Percentiles rank a stretch among this genome's conserved stretches.
phyloP scores from a whole-genome alignment of 2,797 vertebrate species.

The Trachurus trachurus region DNA sequence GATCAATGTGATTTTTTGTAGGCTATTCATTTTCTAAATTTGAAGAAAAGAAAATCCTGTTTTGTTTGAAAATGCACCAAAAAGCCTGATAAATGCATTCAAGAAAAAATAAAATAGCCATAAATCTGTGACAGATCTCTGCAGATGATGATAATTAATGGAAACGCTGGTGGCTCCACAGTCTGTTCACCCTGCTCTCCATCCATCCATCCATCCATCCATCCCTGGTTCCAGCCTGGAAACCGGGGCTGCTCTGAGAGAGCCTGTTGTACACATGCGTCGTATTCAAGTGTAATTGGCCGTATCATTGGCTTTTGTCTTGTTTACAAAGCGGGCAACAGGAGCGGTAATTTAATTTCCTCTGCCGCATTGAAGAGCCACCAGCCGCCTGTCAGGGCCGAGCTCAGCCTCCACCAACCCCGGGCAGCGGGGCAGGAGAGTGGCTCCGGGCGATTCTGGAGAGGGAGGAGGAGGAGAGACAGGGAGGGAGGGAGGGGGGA shows the following conservation, averaged over 20 bases:
- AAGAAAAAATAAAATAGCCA: too few relatives aligned
- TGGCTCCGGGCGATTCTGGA: conserved; percentile 66
- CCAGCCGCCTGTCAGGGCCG: conserved; percentile 81
- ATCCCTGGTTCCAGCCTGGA: not conserved
- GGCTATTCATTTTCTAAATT: too few relatives aligned
- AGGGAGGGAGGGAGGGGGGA: conserved; percentile 1
- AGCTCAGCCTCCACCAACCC: conserved; percentile 64
- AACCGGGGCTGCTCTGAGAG: conserved; percentile 21
- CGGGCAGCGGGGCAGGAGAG: conserved; percentile 68
- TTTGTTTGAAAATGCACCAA: not conserved
- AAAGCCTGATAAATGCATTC: too few relatives aligned
- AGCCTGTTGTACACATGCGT: conserved; percentile 69
- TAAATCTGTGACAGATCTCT: not conserved
- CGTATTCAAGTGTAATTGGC: conserved; percentile 84
- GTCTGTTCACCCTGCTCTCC: not conserved
- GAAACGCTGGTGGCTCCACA: not conserved
- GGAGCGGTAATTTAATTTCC: conserved; percentile 88
- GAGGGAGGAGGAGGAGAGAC: conserved; percentile 24
- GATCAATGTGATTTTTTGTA: not conserved
- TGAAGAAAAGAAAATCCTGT: not conserved
- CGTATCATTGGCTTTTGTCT: conserved; percentile 89
- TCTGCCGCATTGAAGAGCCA: conserved; percentile 82
- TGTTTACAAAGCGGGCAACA: conserved; percentile 87
- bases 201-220: not conserved
- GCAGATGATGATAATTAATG: conserved; percentile 1